Conservation (phyloP, 1,140 invertebrate species). For the Arion vulgaris region DNA sequence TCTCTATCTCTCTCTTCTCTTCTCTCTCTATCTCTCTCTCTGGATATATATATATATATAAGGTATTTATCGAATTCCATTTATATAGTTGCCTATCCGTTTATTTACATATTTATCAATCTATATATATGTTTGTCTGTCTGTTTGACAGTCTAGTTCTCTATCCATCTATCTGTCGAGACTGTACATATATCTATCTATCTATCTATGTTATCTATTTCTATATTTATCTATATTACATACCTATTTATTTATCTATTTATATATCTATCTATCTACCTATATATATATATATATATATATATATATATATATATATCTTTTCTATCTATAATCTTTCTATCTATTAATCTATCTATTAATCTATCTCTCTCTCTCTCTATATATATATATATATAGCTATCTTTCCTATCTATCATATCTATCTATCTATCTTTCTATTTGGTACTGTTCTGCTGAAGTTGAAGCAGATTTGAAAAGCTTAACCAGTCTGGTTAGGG, state of each 20-base stretch:
- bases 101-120: neutral
- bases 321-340: too few relatives aligned
- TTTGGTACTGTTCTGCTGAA: too few relatives aligned
- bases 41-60: too few relatives aligned
- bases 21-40: too few relatives aligned
- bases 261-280: conserved; percentile 14
- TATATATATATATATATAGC: neutral
- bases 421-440: conserved; percentile 19
- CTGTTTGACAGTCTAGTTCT: neutral
- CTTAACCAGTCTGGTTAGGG: too few relatives aligned
- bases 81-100: too few relatives aligned
- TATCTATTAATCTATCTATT: neutral
- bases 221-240: neutral
- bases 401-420: neutral
- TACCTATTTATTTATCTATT: too few relatives aligned
- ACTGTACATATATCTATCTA: neutral
- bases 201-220: neutral
- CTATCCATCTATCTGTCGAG: neutral
- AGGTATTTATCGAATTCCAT: too few relatives aligned
- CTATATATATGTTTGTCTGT: neutral
- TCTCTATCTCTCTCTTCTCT: too few relatives aligned
- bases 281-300: neutral
- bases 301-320: neutral
- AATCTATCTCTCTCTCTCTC: neutral
- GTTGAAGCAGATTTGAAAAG: too few relatives aligned